A percentile compares a stretch with the other conserved stretches of the same genome.
Evolutionary conservation across 2,888 invertebrate species (phyloP).

Genomic region (Gymnocheta viridis): DNA sequence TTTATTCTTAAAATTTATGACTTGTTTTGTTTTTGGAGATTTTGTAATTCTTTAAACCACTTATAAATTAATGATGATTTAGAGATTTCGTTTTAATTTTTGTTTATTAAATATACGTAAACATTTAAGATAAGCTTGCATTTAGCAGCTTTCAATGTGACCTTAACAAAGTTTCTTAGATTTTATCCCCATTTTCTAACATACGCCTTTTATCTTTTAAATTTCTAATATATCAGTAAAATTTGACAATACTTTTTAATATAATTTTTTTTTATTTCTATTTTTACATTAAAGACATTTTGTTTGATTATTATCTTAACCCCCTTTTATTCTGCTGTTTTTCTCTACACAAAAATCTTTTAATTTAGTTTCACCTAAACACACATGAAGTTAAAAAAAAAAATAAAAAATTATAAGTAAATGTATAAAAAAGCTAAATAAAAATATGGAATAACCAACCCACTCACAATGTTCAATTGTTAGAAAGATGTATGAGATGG

Average conservation of each 20-base stretch:
- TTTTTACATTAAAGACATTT: conserved; percentile 28
- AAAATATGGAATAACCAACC: conserved; percentile 55
- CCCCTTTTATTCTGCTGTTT: not conserved
- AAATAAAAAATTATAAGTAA: not conserved
- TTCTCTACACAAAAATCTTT: conserved; percentile 15
- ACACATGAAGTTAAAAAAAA: conserved; percentile 1
- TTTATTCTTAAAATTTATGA: too few relatives aligned
- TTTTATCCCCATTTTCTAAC: not conserved
- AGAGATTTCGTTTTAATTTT: too few relatives aligned
- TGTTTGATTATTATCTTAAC: conserved; percentile 47
- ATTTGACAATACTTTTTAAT: conserved; percentile 16
- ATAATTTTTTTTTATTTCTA: not conserved
- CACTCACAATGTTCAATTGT: conserved; percentile 52
- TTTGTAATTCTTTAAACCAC: too few relatives aligned
- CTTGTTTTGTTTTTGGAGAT: too few relatives aligned
- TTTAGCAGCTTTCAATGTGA: not conserved
- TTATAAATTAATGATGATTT: too few relatives aligned
- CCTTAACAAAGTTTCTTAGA: not conserved
- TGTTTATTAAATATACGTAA: not conserved
- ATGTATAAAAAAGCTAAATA: not conserved
- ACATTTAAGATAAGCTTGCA: not conserved
- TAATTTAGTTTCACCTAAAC: conserved; percentile 45
- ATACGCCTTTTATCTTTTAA: not conserved
- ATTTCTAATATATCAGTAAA: not conserved
- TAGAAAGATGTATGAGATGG: conserved; percentile 54